These are phyloP conservation scores for Agrochola lychnidis DNA, from an alignment of 2,888 invertebrate genomes.

Conservation along the genomic window DNA sequence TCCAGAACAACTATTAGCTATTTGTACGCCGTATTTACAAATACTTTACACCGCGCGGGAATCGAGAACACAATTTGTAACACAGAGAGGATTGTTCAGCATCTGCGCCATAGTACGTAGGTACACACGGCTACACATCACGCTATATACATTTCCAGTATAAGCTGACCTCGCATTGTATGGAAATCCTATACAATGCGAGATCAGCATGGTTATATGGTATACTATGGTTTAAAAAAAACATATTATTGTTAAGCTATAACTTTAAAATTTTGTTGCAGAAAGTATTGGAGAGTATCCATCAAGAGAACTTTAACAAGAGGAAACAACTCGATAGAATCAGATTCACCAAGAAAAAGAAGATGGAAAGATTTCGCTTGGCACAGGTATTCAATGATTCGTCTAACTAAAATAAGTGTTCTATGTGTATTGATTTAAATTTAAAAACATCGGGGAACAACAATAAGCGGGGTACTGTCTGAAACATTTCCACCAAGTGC, in stretches of 20 bases:
- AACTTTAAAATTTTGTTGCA: conserved; percentile 73
- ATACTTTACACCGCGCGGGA: too few species aligned
- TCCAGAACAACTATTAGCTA: not conserved
- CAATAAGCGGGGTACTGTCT: not conserved
- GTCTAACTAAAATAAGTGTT: not conserved
- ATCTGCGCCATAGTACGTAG: not conserved
- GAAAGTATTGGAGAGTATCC: conserved; percentile 91
- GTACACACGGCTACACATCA: too few species aligned
- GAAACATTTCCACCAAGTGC: not conserved
- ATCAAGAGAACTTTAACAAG: conserved; percentile 92
- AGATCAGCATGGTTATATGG: too few species aligned
- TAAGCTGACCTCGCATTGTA: too few species aligned
- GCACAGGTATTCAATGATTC: conserved; percentile 86
- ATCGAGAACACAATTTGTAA: not conserved
- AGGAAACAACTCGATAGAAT: conserved; percentile 92
- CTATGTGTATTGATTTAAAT: not conserved
- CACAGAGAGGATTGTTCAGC: not conserved
- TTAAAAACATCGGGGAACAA: too few species aligned
- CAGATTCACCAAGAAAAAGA: conserved; percentile 90
- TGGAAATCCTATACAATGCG: too few species aligned
- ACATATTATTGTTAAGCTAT: not conserved
- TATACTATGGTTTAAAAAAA: not conserved
- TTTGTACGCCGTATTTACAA: not conserved
- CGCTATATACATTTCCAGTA: too few species aligned
- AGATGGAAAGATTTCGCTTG: conserved; percentile 90